Conservation (phyloP, 2,888 invertebrate genomes). For the Diaprepes abbreviatus region DNA sequence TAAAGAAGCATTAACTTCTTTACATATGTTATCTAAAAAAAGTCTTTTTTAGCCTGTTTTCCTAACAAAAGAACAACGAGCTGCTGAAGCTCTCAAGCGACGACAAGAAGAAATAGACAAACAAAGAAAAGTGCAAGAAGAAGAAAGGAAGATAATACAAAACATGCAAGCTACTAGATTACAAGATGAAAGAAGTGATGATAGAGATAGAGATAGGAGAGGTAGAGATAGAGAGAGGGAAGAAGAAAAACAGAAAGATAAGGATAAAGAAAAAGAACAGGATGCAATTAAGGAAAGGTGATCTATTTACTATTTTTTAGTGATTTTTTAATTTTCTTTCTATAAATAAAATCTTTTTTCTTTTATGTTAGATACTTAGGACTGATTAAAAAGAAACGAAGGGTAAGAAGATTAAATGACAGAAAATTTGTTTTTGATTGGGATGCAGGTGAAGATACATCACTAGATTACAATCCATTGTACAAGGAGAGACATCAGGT, state of each 20-base stretch:
- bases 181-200: slow-evolving; percentile 62
- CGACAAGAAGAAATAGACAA: slow-evolving; percentile 91
- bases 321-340: not conserved
- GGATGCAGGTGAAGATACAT: slow-evolving; percentile 99
- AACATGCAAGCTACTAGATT: slow-evolving; percentile 58
- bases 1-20: too few relatives aligned
- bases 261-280: slow-evolving; percentile 92
- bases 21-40: too few relatives aligned
- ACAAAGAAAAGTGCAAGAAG: slow-evolving; percentile 79
- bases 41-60: slow-evolving; percentile 83
- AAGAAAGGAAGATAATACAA: slow-evolving; percentile 70
- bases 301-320: not conserved
- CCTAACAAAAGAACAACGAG: slow-evolving; percentile 95
- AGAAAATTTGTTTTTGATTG: slow-evolving; percentile 99
- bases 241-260: slow-evolving; percentile 74
- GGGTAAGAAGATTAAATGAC: slow-evolving; percentile 95
- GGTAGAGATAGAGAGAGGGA: slow-evolving; percentile 69
- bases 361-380: slow-evolving; percentile 78
- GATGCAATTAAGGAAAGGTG: slow-evolving; percentile 93
- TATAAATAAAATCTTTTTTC: not conserved
- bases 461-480: slow-evolving; percentile 95
- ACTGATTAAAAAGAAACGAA: slow-evolving; percentile 90
- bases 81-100: slow-evolving; percentile 88
- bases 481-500: slow-evolving; percentile 95
- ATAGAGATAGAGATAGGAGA: slow-evolving; percentile 64